phyloP scores from a whole-genome alignment of 2,797 vertebrate species.

The Rallus crepitans region DNA sequence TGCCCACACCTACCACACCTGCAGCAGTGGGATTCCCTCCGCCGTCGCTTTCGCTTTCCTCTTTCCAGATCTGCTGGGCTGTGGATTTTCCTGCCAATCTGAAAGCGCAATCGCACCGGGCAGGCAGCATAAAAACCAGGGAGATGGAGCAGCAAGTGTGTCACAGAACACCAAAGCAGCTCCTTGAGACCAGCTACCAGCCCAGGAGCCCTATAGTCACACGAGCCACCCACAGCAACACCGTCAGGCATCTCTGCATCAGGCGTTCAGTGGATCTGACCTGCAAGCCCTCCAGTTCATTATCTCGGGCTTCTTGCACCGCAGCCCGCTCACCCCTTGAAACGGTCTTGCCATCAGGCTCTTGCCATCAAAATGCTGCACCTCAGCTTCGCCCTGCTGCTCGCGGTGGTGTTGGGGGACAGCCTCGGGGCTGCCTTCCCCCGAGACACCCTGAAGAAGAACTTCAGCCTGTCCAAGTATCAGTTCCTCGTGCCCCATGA shows the following conservation, averaged over 20 bases:
- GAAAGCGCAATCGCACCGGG: not conserved
- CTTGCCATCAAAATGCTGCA: not conserved
- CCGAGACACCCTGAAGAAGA: accelerated
- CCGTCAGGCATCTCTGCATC: not conserved
- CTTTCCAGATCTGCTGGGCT: not conserved
- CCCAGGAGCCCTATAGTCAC: not conserved
- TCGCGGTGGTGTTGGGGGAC: not conserved
- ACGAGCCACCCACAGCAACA: accelerated
- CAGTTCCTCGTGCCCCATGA: not conserved
- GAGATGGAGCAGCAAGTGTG: not conserved
- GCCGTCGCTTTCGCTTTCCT: not conserved
- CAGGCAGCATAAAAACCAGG: not conserved
- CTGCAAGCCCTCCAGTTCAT: accelerated
- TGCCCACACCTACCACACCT: not conserved
- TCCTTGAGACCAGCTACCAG: accelerated
- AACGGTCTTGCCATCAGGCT: accelerated
- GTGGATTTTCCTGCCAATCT: not conserved
- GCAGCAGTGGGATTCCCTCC: not conserved
- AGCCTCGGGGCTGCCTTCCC: not conserved
- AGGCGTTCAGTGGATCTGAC: accelerated
- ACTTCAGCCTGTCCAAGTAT: conserved; percentile 49
- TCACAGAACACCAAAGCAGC: accelerated
- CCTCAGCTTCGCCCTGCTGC: not conserved
- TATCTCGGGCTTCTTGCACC: not conserved
- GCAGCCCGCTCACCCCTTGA: accelerated